Conservation (phyloP, 1,140 invertebrate species). For the Laupala kohalensis region DNA sequence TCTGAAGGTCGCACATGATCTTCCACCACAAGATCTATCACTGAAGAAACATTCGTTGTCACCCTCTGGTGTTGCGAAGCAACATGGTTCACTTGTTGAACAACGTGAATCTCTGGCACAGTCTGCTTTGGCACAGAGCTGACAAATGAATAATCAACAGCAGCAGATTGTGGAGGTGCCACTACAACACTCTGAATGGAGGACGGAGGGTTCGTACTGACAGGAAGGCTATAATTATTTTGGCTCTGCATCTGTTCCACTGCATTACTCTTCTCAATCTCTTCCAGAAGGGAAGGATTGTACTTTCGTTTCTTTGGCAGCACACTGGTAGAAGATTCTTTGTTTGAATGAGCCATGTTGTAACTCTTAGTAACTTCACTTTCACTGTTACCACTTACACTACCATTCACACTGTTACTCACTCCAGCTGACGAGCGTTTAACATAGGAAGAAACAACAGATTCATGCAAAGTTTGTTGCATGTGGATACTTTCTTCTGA, state of each 20-base stretch:
- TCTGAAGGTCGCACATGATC: slow-evolving; percentile 6
- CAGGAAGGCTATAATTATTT: slow-evolving; percentile 17
- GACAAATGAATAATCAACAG: slow-evolving; percentile 42
- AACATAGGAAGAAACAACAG: neutral
- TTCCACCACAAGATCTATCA: slow-evolving; percentile 1
- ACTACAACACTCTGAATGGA: slow-evolving; percentile 30
- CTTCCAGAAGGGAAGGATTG: slow-evolving; percentile 68
- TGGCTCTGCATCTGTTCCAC: slow-evolving; percentile 22
- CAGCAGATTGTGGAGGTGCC: slow-evolving; percentile 39
- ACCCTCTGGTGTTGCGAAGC: neutral
- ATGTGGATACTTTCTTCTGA: neutral
- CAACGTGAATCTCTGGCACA: neutral
- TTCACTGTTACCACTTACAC: neutral
- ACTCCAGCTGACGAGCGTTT: neutral
- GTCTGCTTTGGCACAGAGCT: slow-evolving; percentile 1
- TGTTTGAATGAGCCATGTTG: neutral
- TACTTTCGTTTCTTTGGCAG: slow-evolving; percentile 83
- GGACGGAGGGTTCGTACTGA: slow-evolving; percentile 17
- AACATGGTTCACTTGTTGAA: neutral
- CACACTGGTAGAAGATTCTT: slow-evolving; percentile 32
- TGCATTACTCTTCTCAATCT: slow-evolving; percentile 28
- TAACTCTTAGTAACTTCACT: neutral
- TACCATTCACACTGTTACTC: neutral
- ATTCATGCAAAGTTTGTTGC: neutral
- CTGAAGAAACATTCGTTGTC: neutral